A percentile compares a stretch with the other conserved stretches of the same genome.
Conservation (phyloP, 2,113 vertebrate genomes). For the Leucopsar rothschildi region DNA sequence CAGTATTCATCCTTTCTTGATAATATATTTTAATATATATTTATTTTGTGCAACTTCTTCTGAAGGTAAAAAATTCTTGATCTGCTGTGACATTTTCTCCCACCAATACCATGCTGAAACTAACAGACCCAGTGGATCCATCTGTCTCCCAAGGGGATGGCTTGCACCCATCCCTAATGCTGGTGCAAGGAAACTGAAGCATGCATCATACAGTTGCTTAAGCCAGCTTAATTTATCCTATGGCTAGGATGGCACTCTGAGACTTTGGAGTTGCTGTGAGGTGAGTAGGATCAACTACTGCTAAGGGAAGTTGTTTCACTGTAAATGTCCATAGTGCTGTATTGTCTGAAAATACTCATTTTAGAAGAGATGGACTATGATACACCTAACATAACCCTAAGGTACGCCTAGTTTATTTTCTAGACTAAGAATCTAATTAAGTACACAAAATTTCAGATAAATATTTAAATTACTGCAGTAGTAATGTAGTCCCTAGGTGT, state of each 20-base stretch:
- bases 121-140: neutral
- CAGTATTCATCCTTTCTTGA: neutral
- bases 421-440: neutral
- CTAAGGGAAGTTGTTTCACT: neutral
- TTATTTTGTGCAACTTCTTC: neutral
- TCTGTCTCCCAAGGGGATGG: neutral
- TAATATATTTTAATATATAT: neutral
- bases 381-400: neutral
- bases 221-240: neutral
- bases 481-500: neutral
- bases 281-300: neutral
- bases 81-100: neutral
- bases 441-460: neutral
- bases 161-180: neutral
- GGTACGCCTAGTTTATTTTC: neutral
- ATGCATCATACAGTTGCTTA: neutral
- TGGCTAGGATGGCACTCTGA: neutral
- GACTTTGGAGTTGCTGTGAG: neutral
- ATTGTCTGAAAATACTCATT: neutral
- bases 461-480: neutral
- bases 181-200: fast-evolving
- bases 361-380: neutral
- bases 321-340: neutral
- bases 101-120: neutral
- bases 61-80: neutral